Evolutionary conservation across 1,140 invertebrate species (phyloP), one percentile per base, ranked within the genome.

Genomic region (Steinernema khuongi): DNA sequence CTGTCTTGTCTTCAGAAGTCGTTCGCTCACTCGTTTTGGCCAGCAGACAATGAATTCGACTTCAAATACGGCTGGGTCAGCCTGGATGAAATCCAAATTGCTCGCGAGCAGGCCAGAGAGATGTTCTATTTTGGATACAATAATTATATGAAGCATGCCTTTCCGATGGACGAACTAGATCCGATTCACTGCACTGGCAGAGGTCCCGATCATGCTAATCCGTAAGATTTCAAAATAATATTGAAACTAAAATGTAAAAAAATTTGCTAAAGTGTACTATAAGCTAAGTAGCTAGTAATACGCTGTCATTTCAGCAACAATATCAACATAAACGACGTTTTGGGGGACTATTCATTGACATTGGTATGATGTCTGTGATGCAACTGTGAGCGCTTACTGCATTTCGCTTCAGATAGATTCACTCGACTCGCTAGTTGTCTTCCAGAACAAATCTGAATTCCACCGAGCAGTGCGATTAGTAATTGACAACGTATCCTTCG

Each of bases 381-480:
- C 36, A 41, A 11, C 2, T 75, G 74, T n/a, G 70, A 78, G 74
- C 11, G 43, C 29, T 78, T 31, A 1, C 28, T 85, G 67, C 83
- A 90, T 93, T 86, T 97, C 95, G 86, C 97, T 94, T 0, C 28
- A 77, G 79, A 75, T 84, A 43, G 89, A 90, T 81, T 82, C 88
- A 2, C 80, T 90, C 31, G 88, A 88, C 76, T 88, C 89, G 1
- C 79, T 90, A 31, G 87, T 87, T 33, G 88, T 89, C 31, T 86
- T 90, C 82, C 87, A 87, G 31, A 88, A 90, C 82, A 81, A 77
- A 26, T 83, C 80, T 72, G 90, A 90, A 81, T 91, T 91, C 80
- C 88, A 90, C 75, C 79, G 83, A 80, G 90, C 90, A 33, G 89
- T 90, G 18, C 82, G 88, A 74, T 83, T 90, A 36, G 87, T 91